Percentiles rank a stretch among this genome's conserved stretches.
Evolutionary conservation across 2,888 invertebrate species (phyloP).

Genomic region (Pristionchus exspectatus): DNA sequence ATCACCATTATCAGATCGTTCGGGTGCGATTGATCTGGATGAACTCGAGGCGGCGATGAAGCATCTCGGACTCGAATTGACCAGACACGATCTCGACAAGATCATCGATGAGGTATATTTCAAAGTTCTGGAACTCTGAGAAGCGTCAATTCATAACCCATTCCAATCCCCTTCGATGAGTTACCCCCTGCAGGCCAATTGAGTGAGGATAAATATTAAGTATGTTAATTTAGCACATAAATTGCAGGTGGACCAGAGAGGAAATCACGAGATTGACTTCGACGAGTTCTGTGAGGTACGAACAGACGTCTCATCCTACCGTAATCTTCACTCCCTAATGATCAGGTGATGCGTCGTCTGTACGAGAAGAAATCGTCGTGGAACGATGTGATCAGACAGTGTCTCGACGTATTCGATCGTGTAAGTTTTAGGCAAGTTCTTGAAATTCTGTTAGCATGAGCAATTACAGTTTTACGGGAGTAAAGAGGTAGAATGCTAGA

Average conservation of each 20-base stretch:
- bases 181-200: no score
- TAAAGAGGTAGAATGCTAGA: no score
- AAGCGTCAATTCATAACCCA: no score
- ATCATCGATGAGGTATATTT: conserved; percentile 55
- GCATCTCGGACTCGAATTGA: conserved; percentile 75
- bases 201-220: no score
- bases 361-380: conserved; percentile 76
- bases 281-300: conserved; percentile 71
- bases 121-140: no score
- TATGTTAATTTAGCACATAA: conserved; percentile 58
- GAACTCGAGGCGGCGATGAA: conserved; percentile 75
- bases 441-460: neutral
- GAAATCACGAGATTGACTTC: conserved; percentile 78
- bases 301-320: neutral
- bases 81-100: conserved; percentile 74
- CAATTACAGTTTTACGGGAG: neutral
- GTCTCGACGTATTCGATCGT: conserved; percentile 76
- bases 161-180: no score
- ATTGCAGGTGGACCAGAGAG: conserved; percentile 75
- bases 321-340: conserved; percentile 55
- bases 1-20: no score
- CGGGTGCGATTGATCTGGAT: conserved; percentile 59
- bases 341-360: conserved; percentile 68
- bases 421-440: conserved; percentile 56
- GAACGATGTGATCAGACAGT: conserved; percentile 76